Base-by-base conservation (phyloP, 2,797 vertebrate genomes). In the Schizopygopsis malacanthus region DNA sequence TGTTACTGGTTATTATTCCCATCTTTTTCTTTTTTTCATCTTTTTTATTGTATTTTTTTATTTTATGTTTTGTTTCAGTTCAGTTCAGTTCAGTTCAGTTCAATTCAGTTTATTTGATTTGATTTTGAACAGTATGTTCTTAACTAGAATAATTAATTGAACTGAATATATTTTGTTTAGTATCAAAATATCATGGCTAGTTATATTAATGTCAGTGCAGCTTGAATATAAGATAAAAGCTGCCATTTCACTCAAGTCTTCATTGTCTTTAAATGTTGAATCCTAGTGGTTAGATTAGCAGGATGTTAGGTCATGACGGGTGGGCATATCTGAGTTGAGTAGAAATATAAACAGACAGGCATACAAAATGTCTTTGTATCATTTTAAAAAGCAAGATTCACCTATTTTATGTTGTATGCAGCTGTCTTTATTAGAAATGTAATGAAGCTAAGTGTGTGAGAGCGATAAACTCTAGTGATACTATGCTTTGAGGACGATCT, bases 361-460 rank as follows among this genome's bases (percentile, higher is more conserved):
- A 81, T n/a, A 37, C 69, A 63, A 63, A 41, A 22, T 70, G 72
- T 79, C 65, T 79, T 41, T 28, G 52, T n/a, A 72, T 47, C 1
- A 50, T 37, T 81, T 47, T 33, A 85, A 15, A 65, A 37, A 87
- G 54, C 18, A 8, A 67, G 25, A 71, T 50, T 87, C 77, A 82
- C 47, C 84, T 47, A 87, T 81, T 83, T 78, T 78, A 47, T 84
- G 56, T 65, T 43, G 54, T 69, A 81, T 81, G 70, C 81, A 71
- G 81, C 78, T 83, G 61, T 81, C 65, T 87, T 87, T 87, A 84
- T 89, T 87, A 83, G 45, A 84, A 75, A 72, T 5, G 12, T 75
- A 87, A 84, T 88, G 79, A 88, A 63, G 81, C 39, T 73, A 69
- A 81, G 82, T 82, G 56, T 25, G 39, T 67, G 81, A 86, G 81